Evolutionary conservation across 2,888 invertebrate genomes (phyloP).

Genomic region (Lasioglossum oenotherae): DNA sequence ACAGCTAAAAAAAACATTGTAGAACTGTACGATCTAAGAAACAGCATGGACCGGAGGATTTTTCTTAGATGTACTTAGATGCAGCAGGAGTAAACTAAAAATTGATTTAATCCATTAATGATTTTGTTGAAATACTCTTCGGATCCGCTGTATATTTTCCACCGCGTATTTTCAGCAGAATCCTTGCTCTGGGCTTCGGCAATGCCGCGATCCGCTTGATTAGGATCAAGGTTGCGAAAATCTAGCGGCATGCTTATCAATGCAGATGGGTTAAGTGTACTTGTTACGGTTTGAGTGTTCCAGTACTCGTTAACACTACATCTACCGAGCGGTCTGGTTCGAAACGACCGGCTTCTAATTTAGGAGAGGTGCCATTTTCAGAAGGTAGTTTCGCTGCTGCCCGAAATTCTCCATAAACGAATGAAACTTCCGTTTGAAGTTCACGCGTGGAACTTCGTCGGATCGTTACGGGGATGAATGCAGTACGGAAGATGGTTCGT

Average conservation of each 20-base stretch:
- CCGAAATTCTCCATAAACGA: neutral
- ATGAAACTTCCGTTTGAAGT: neutral
- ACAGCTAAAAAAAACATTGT: too few relatives aligned
- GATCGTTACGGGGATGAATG: too few relatives aligned
- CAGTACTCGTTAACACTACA: conserved; percentile 51
- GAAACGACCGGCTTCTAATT: conserved; percentile 22
- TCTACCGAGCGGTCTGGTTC: conserved; percentile 36
- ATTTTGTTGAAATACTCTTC: neutral
- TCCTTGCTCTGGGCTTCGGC: conserved; percentile 22
- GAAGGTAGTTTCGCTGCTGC: neutral
- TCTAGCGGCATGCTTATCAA: conserved; percentile 58
- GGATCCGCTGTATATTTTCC: neutral
- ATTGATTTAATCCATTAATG: too few relatives aligned
- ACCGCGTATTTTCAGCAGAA: conserved; percentile 24
- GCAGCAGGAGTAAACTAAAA: too few relatives aligned
- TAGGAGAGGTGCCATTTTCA: neutral
- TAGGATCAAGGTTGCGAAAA: conserved; percentile 66
- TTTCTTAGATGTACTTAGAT: too few relatives aligned
- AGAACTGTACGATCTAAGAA: too few relatives aligned
- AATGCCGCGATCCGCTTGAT: conserved; percentile 44
- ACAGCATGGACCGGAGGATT: too few relatives aligned
- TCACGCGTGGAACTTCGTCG: neutral
- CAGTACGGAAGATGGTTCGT: too few relatives aligned
- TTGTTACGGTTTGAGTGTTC: conserved; percentile 54
- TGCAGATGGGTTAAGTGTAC: conserved; percentile 65